Evolutionary conservation across 2,797 vertebrate species (phyloP), one percentile per base, ranked within the genome.

Genomic region (Remorina albescens): DNA sequence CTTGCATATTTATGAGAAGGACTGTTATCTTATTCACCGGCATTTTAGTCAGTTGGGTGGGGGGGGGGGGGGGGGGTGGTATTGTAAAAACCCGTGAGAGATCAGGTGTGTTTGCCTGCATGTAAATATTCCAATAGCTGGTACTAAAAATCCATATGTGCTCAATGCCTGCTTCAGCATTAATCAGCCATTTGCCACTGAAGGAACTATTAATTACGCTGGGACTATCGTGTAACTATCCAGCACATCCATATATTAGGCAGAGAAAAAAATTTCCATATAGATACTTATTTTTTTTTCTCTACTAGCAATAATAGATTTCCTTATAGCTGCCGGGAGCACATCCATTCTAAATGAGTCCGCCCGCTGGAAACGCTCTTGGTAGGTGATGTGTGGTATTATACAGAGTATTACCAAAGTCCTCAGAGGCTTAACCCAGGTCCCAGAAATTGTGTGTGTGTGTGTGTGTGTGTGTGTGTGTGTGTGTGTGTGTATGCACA

Each of bases 291-390:
- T 4, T 34, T 81, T 82, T 4, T 76, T 82, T 73, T 78, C 82
- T 87, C 85, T 78, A 2, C 30, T 65, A 72, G 78, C 66, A 80
- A 85, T 93, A 91, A 90, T 91, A 85, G 72, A 86, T 89, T 90
- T 91, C 85, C 77, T 87, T 86, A 79, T 68, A 85, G 78, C 72
- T 16, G 85, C 88, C 86, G 84, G 76, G 76, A 91, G 88, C 90
- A 85, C 80, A 89, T 90, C 72, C 83, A 90, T 90, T 88, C 78
- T 50, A 79, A 89, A 91, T 88, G 51, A 87, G 81, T 55, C 77
- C 65, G 67, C 74, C 85, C 83, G 68, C 71, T 67, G 69, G 78
- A 88, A 83, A 86, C 82, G 78, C 83, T 89, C 59, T 65, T 8
- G 0, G 76, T 84, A 85, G 85, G 78, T 84, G 75, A 90, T 88